Evolutionary conservation across 2,888 invertebrate genomes (phyloP), one percentile per base, ranked within the genome.

Genomic region (Phrixothrix hirtus): DNA sequence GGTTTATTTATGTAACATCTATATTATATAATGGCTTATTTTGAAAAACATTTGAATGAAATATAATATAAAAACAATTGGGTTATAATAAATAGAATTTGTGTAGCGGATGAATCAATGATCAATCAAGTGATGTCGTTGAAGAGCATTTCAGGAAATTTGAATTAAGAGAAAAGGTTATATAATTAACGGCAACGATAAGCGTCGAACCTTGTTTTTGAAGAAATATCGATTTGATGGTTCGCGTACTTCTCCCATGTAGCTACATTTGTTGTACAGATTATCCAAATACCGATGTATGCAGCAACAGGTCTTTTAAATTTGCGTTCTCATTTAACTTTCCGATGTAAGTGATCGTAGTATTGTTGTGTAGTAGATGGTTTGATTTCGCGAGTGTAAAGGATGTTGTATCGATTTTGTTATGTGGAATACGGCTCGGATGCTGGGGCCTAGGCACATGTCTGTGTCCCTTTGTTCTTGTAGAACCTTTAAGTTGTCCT

Each of bases 401-500:
- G 62, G 67, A 66, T 69, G 68, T 63, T 70, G 71, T 73, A 72
- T 73, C 67, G 71, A 74, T 73, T n/a, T 65, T 70, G 64, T 62
- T 63, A 62, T 64, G 64, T 58, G 61, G 61, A 65, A 46, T 48
- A 46, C 53, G 53, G 55, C 51, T 60, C 67, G 63, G 68, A 70
- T 69, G 69, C 62, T 67, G 70, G 67, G 63, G 65, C 64, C 65
- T 66, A 69, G 67, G 68, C 72, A 70, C 72, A 71, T 72, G 72
- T 69, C 67, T 66, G 62, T 63, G 60, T 63, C 69, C 70, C 70
- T 69, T 63, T 71, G 64, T 69, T 72, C 70, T 73, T 71, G 71
- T 72, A 73, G 72, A 71, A 67, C 69, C 70, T 70, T 71, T 69
- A 68, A 68, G 66, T 71, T 73, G 65, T 68, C 66, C 71, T 70